These are phyloP conservation scores for Myotis planiceps DNA, from an alignment of 2,797 vertebrate species.

Conservation along the genomic window DNA sequence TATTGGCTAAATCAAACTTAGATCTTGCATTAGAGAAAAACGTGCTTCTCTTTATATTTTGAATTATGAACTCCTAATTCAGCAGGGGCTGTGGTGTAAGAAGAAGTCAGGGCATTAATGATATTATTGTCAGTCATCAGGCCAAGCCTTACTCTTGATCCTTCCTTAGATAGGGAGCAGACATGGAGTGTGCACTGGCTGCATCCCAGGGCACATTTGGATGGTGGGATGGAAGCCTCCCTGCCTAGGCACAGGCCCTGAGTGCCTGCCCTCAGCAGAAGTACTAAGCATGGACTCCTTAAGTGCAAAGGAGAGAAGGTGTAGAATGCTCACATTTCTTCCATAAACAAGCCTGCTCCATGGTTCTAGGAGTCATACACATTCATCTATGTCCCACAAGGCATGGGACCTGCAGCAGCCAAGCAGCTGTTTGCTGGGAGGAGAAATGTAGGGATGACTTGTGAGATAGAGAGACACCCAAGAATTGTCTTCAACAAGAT, in stretches of 20 bases:
- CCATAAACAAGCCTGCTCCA: background rate
- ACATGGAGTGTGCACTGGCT: background rate
- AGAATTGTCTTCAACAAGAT: background rate
- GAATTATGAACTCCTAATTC: background rate
- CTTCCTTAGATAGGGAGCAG: background rate
- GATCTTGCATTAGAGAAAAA: conserved; percentile 19
- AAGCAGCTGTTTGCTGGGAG: background rate
- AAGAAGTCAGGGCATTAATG: background rate
- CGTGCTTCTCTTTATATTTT: background rate
- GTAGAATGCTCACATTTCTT: background rate
- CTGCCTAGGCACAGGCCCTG: background rate
- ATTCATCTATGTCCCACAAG: background rate
- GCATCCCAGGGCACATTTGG: background rate
- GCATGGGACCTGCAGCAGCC: background rate
- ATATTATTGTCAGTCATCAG: background rate
- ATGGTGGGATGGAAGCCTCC: background rate
- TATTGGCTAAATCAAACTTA: background rate
- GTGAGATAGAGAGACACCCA: background rate
- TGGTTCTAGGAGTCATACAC: background rate
- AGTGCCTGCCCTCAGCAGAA: background rate
- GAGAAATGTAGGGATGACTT: background rate
- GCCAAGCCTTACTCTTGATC: background rate
- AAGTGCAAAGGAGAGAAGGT: background rate
- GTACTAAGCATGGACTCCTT: background rate
- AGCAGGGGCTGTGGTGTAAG: background rate